phyloP scores from a whole-genome alignment of 2,888 invertebrate genomes.

The Halictus quadricinctus region DNA sequence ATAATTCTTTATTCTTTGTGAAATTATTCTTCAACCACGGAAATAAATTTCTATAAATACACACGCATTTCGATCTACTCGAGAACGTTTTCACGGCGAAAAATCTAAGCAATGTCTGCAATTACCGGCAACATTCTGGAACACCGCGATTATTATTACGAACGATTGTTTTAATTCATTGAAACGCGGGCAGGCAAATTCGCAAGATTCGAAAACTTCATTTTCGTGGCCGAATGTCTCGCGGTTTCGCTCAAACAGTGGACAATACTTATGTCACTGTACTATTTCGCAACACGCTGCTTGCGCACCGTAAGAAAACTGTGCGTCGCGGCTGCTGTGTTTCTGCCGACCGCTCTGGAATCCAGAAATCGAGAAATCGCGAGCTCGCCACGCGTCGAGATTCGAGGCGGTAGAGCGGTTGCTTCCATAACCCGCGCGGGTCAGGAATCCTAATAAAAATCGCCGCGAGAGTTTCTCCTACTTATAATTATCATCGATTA shows the following conservation, averaged over 20 bases:
- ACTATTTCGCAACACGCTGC: conserved; percentile 62
- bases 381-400: conserved; percentile 51
- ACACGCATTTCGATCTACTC: too few species aligned
- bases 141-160: too few species aligned
- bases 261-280: conserved; percentile 59
- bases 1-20: neutral
- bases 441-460: conserved; percentile 71
- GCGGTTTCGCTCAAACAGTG: conserved; percentile 21
- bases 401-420: conserved; percentile 38
- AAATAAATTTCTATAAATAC: too few species aligned
- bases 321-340: conserved; percentile 38
- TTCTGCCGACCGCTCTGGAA: conserved; percentile 59
- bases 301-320: conserved; percentile 64
- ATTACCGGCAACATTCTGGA: too few species aligned
- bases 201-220: too few species aligned
- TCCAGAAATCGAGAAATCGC: conserved; percentile 70
- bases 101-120: too few species aligned
- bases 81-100: too few species aligned
- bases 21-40: too few species aligned
- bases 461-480: conserved; percentile 65
- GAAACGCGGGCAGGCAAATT: too few species aligned
- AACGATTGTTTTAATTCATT: too few species aligned
- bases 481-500: conserved; percentile 71
- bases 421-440: conserved; percentile 60
- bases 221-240: too few species aligned